phyloP scores from a whole-genome alignment of 2,113 vertebrate species.

The Strix aluco region DNA sequence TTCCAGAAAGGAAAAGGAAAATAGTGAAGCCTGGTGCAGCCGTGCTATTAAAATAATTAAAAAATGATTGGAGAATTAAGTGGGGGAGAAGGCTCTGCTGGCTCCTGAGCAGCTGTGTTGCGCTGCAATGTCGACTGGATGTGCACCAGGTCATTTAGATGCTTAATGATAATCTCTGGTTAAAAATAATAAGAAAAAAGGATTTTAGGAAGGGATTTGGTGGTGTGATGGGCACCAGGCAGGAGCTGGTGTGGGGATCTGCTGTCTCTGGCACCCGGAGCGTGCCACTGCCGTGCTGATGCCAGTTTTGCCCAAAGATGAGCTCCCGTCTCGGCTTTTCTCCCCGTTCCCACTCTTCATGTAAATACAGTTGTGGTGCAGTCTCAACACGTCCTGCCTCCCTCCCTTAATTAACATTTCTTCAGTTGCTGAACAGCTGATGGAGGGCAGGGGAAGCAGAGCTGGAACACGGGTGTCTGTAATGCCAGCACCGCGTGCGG shows the following conservation, averaged over 20 bases:
- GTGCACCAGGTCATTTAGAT: background rate
- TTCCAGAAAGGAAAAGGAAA: background rate
- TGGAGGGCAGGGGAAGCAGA: background rate
- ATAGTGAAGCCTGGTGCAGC: background rate
- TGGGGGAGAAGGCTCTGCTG: background rate
- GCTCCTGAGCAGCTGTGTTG: background rate
- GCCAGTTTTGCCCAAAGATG: background rate
- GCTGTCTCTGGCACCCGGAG: background rate
- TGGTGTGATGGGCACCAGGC: background rate
- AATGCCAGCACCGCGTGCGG: background rate
- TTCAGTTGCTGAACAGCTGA: background rate
- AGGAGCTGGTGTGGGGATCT: background rate
- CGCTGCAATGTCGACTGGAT: accelerated
- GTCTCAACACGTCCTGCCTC: background rate
- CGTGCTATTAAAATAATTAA: background rate
- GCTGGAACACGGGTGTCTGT: background rate
- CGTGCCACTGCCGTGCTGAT: background rate
- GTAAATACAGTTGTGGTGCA: background rate
- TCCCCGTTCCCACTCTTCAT: background rate
- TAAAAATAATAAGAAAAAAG: background rate
- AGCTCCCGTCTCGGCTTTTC: background rate
- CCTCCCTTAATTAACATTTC: background rate
- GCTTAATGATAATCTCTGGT: background rate
- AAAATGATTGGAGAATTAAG: background rate
- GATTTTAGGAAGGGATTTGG: background rate